Evolutionary conservation across 2,797 vertebrate genomes (phyloP).

Genomic region (Dryobates pubescens): DNA sequence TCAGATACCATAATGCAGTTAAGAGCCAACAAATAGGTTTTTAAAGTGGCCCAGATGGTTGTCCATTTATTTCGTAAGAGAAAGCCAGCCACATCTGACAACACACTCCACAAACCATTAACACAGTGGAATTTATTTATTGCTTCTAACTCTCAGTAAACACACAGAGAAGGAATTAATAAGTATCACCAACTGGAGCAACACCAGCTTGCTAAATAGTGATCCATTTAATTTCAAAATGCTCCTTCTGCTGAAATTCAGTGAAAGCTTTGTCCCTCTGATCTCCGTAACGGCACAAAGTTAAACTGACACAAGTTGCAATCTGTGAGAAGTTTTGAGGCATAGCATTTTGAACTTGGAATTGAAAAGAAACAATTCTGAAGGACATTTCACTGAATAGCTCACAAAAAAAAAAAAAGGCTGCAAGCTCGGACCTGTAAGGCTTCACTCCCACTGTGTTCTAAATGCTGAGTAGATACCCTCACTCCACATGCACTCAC

Average conservation of each 20-base stretch:
- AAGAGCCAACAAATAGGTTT: not conserved
- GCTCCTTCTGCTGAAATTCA: slow-evolving; percentile 4
- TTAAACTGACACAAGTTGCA: not conserved
- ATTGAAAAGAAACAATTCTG: not conserved
- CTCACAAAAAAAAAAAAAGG: slow-evolving; percentile 12
- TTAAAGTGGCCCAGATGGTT: not conserved
- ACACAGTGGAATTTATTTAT: slow-evolving; percentile 38
- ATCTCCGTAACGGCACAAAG: not conserved
- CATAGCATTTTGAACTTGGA: not conserved
- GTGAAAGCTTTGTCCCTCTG: not conserved
- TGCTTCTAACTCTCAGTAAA: slow-evolving; percentile 27
- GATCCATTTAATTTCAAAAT: slow-evolving; percentile 15
- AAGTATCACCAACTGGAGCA: not conserved
- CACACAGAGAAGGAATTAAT: slow-evolving; percentile 37
- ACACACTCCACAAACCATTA: slow-evolving; percentile 21
- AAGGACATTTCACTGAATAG: not conserved
- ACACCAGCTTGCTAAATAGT: not conserved
- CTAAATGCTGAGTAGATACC: slow-evolving; percentile 26
- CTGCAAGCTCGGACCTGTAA: not conserved
- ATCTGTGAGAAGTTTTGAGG: not conserved
- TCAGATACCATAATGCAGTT: not conserved
- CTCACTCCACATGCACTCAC: not conserved
- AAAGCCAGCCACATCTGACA: not conserved
- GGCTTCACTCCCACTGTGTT: slow-evolving; percentile 57
- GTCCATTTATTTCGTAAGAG: not conserved